Evolutionary conservation across 2,888 invertebrate species (phyloP).

Genomic region (Blera fallax): DNA sequence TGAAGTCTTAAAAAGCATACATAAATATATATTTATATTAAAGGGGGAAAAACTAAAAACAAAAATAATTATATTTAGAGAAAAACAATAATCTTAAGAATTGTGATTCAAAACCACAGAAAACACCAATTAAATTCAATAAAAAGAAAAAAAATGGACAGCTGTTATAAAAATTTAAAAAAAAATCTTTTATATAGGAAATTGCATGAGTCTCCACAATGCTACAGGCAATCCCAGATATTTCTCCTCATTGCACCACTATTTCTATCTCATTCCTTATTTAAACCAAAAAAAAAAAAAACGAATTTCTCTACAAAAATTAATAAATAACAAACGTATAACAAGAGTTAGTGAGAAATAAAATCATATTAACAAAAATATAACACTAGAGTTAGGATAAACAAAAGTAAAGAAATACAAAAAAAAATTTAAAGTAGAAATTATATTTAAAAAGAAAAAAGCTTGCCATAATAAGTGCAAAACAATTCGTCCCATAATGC

Average conservation of each 20-base stretch:
- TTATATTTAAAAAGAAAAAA: constrained; percentile 47
- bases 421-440: constrained; percentile 44
- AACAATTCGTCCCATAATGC: constrained; percentile 70
- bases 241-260: constrained; percentile 60
- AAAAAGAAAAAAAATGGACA: constrained; percentile 48
- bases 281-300: constrained; percentile 2
- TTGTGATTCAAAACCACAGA: constrained; percentile 63
- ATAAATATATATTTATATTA: constrained; percentile 69
- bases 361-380: constrained; percentile 14
- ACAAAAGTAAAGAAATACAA: background rate
- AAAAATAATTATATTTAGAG: constrained; percentile 53
- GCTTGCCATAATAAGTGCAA: constrained; percentile 71
- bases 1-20: constrained; percentile 52
- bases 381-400: constrained; percentile 47
- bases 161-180: constrained; percentile 41
- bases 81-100: constrained; percentile 61
- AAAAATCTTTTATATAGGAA: constrained; percentile 25
- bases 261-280: constrained; percentile 29
- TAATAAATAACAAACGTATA: background rate
- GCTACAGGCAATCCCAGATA: constrained; percentile 52
- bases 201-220: constrained; percentile 35
- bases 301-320: constrained; percentile 20
- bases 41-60: constrained; percentile 35
- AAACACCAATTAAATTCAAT: constrained; percentile 70
- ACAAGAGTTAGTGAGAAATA: constrained; percentile 66